Evolutionary conservation across 2,888 invertebrate genomes (phyloP), one percentile per base, ranked within the genome.

Genomic region (Peribatodes rhomboidaria): DNA sequence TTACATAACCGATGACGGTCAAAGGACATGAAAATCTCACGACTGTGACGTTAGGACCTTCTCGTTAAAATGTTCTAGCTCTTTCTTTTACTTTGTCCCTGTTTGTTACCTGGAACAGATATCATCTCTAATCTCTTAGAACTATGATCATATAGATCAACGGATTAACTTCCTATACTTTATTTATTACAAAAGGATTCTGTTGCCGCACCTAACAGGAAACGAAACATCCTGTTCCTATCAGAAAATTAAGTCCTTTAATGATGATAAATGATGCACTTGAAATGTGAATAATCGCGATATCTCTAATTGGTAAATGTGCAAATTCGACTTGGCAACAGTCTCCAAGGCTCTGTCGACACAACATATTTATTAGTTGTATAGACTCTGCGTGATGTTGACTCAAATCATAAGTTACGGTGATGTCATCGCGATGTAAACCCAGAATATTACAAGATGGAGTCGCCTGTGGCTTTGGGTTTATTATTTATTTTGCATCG

Each of bases 401-500:
- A 87, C 86, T 87, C 83, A 86, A 90, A 87, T 88, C 87, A 90
- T 90, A 90, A 90, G 85, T 83, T 80, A 82, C 81, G 88, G 80
- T 92, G 92, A 92, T 91, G 91, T 92, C 92, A 92, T 89, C 87
- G 77, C 72, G 67, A 71, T 80, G 77, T 78, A 83, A 85, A 81
- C 79, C 81, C 77, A 73, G 79, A 80, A 78, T 65, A 56, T 58
- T 79, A 77, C 86, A 84, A 87, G 84, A 85, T 84, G 85, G 87
- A 86, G 84, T 85, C 86, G 82, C 73, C 70, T 81, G 75, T 79
- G 79, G 79, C 81, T 86, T 86, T 89, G 84, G 79, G 81, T 86
- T 87, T 89, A 85, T 87, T 90, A 88, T 90, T 89, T 90, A 87
- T 90, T 90, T 90, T 88, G 84, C 85, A 83, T 84, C 80, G 79